Evolutionary conservation across 2,888 invertebrate species (phyloP).

Genomic region (Panopea generosa): DNA sequence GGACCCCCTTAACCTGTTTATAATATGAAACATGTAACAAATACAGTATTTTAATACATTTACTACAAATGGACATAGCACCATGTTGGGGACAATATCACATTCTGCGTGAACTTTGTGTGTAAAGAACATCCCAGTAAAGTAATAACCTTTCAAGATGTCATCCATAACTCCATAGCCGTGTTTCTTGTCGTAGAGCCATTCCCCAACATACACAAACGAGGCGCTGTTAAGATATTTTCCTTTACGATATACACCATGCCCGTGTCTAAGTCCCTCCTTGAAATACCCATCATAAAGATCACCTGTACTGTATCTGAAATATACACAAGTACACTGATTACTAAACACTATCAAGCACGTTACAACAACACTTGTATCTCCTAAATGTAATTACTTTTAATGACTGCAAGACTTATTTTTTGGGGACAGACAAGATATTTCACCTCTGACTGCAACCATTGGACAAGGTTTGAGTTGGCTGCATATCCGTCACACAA

Average conservation of each 20-base stretch:
- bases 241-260: constrained; percentile 93
- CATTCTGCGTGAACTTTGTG: too few relatives aligned
- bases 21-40: too few relatives aligned
- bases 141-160: constrained; percentile 89
- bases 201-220: constrained; percentile 95
- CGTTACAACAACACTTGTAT: neutral
- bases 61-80: too few relatives aligned
- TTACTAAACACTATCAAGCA: too few relatives aligned
- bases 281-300: constrained; percentile 95
- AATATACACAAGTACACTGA: too few relatives aligned
- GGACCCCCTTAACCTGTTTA: too few relatives aligned
- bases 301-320: constrained; percentile 90
- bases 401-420: neutral
- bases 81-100: too few relatives aligned
- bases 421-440: neutral
- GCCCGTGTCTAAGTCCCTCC: constrained; percentile 93
- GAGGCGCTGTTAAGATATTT: constrained; percentile 90
- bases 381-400: neutral
- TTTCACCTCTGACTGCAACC: too few relatives aligned
- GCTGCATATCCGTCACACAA: too few relatives aligned
- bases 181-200: constrained; percentile 91
- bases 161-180: constrained; percentile 97
- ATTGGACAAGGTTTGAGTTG: too few relatives aligned
- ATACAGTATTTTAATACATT: too few relatives aligned
- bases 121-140: too few relatives aligned